Evolutionary conservation across 64 coral and sea anemone species (phyloP), one percentile per base, ranked within the genome.

Genomic region (Acropora yongei): DNA sequence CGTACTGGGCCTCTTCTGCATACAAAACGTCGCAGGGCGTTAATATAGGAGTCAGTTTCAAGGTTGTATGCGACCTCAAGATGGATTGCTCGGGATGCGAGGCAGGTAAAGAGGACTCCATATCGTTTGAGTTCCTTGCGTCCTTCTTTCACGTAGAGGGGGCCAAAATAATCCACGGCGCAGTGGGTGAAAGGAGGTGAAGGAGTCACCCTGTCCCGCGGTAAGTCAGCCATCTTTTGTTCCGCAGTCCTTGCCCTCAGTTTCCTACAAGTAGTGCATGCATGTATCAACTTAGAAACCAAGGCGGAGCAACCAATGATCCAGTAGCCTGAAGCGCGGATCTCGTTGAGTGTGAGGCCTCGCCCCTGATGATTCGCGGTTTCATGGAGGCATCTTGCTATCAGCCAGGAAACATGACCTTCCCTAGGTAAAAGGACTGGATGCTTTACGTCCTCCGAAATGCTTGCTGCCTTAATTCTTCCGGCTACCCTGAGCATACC

Each of bases 21-120:
- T 18, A 89, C 9, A 48, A 79, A 78, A 43, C 50, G 74, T 14
- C 76, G 61, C 50, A 78, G 72, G 6, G 53, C 67, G 14, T 78
- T 89, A 1, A 89, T 89, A 12, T 65, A 78, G 50, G 74, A 65
- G 53, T 50, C 41, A 17, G 88, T 89, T 40, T 67, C 63, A 67
- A 67, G 63, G 63, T 14, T 67, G 63, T 67, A 18, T 12, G 63
- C 16, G 63, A 67, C 63, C 63, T 67, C 63, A 67, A 67, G 63
- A 18, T 67, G 63, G 63, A 67, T 67, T 67, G 63, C 63, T 67
- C 63, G 63, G 63, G 63, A 67, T 18, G 63, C 63, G 63, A 67
- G 63, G 16, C 63, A 67, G 63, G 63, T 67, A 67, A 67, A 67
- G 63, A 67, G 63, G 63, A 67, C 63, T 67, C 63, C 63, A 67